A percentile compares a stretch with the other conserved stretches of the same genome.
These are phyloP conservation scores for Yponomeuta cagnagella DNA, from an alignment of 2,888 invertebrate species.

Conservation along the genomic window DNA sequence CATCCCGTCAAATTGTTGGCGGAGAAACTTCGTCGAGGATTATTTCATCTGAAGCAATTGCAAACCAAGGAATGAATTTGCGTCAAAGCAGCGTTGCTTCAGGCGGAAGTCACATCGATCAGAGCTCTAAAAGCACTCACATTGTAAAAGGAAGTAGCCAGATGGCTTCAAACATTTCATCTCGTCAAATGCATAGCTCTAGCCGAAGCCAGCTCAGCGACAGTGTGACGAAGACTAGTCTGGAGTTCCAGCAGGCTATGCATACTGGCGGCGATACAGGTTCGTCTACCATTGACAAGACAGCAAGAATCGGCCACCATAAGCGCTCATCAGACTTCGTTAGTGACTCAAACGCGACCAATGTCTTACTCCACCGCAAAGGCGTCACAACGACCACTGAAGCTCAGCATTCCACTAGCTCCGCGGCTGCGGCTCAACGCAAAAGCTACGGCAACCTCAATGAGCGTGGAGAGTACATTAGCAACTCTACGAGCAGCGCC, in stretches of 20 bases:
- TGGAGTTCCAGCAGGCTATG: conserved; percentile 73
- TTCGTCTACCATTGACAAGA: conserved; percentile 34
- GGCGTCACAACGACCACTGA: conserved; percentile 81
- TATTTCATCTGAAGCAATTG: conserved; percentile 4
- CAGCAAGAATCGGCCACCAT: conserved; percentile 71
- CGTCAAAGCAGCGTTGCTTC: not conserved
- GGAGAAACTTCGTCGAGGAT: conserved; percentile 10
- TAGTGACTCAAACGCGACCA: conserved; percentile 83
- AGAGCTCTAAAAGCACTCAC: not conserved
- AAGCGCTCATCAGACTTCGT: conserved; percentile 85
- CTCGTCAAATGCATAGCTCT: conserved; percentile 2
- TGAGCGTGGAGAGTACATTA: conserved; percentile 82
- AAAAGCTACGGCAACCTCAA: conserved; percentile 88
- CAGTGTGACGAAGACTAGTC: conserved; percentile 67
- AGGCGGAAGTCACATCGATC: conserved; percentile 2
- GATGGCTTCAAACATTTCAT: not conserved
- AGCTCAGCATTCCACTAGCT: conserved; percentile 82
- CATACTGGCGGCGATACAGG: conserved; percentile 43
- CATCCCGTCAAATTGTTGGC: conserved; percentile 9
- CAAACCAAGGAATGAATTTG: conserved; percentile 6
- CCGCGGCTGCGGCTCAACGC: conserved; percentile 85
- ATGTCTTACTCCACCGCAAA: conserved; percentile 87
- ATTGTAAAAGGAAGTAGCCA: conserved; percentile 1
- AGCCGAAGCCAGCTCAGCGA: conserved; percentile 53
- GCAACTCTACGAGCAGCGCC: conserved; percentile 78